Conservation (phyloP, 2,113 vertebrate species). For the Micronycteris hirsuta region DNA sequence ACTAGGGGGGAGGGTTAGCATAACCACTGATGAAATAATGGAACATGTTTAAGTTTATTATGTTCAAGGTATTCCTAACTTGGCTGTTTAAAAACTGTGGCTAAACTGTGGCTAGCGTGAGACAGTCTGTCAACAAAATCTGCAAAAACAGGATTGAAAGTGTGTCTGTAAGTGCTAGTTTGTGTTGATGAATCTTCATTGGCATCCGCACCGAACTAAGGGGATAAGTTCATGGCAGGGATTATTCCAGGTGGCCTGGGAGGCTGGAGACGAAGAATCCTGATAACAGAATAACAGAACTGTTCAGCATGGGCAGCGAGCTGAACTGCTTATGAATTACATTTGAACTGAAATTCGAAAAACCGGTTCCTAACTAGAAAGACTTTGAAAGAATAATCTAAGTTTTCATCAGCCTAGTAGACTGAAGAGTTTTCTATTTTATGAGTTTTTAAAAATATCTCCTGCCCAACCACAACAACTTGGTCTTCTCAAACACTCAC, state of each 20-base stretch:
- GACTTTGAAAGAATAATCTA: neutral
- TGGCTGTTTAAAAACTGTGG: neutral
- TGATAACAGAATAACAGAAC: neutral
- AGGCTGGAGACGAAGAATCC: neutral
- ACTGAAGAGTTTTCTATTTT: neutral
- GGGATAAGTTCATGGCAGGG: neutral
- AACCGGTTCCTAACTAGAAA: neutral
- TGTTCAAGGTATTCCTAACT: neutral
- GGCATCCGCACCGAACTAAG: neutral
- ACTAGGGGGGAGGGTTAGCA: neutral
- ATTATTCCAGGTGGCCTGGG: neutral
- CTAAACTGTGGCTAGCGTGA: neutral
- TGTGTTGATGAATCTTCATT: neutral
- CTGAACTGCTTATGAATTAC: neutral
- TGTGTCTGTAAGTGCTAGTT: neutral
- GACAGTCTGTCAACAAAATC: neutral
- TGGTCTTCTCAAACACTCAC: neutral
- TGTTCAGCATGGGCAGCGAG: neutral
- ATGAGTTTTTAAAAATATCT: neutral
- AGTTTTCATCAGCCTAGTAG: neutral
- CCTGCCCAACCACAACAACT: neutral
- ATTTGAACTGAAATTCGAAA: neutral
- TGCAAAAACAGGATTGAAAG: neutral
- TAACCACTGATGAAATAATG: neutral
- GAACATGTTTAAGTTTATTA: constrained; percentile 19